phyloP scores from a whole-genome alignment of 2,797 vertebrate genomes.

The Petrocephalus sullivani region DNA sequence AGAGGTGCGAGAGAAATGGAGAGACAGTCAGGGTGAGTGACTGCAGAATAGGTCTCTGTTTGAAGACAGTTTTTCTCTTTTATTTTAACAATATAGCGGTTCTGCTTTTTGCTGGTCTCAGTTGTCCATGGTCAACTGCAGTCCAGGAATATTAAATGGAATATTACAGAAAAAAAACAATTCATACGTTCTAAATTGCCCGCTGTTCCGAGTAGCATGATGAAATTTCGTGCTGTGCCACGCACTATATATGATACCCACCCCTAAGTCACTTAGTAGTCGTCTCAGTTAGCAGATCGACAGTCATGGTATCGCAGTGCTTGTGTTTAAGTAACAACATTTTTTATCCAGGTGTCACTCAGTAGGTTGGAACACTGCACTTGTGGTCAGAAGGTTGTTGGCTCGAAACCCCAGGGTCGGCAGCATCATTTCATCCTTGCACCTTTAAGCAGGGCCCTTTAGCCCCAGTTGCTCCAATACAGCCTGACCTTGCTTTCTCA shows the following conservation, averaged over 20 bases:
- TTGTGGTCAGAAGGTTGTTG: background rate
- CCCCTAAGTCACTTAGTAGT: background rate
- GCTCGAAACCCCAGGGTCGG: background rate
- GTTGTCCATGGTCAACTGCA: background rate
- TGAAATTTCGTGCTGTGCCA: background rate
- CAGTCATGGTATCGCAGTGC: background rate
- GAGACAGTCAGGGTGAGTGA: background rate
- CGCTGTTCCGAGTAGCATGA: background rate
- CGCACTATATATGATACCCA: background rate
- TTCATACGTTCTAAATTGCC: background rate
- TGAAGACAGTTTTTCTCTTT: background rate
- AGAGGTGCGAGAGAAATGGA: background rate
- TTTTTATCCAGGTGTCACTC: background rate
- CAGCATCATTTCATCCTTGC: background rate
- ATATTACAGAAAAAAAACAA: background rate
- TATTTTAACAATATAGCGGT: background rate
- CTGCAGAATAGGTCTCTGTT: background rate
- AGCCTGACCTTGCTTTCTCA: background rate
- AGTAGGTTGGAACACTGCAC: background rate
- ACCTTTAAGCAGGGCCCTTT: background rate
- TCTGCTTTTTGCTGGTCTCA: background rate
- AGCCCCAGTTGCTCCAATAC: background rate
- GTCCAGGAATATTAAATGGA: background rate
- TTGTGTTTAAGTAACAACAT: background rate
- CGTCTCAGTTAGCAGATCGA: background rate